phyloP scores from a whole-genome alignment of 1,140 invertebrate genomes.

The Ips nitidus region DNA sequence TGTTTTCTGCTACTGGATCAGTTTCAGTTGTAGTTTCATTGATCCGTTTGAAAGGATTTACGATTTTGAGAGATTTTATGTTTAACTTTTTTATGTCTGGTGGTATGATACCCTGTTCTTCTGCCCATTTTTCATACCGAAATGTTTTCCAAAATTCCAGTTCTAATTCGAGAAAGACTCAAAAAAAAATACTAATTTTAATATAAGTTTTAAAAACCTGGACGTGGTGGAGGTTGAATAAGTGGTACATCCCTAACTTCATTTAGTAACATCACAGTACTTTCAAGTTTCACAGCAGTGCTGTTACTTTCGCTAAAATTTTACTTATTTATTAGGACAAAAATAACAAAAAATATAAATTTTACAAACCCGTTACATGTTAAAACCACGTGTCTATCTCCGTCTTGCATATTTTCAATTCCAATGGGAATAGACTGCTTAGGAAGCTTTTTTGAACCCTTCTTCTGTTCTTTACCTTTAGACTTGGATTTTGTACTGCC shows the following conservation, averaged over 20 bases:
- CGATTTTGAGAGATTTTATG: constrained; percentile 27
- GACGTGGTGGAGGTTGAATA: constrained; percentile 42
- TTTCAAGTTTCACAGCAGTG: neutral
- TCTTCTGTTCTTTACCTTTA: neutral
- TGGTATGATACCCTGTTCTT: constrained; percentile 42
- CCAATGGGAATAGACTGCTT: constrained; percentile 8
- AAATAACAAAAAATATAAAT: neutral
- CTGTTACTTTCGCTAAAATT: neutral
- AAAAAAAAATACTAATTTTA: neutral
- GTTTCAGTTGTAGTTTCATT: neutral
- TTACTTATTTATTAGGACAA: neutral
- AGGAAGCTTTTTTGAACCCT: neutral
- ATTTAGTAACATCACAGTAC: constrained; percentile 42
- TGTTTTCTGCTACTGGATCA: neutral
- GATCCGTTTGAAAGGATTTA: constrained; percentile 21
- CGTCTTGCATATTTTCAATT: constrained; percentile 15
- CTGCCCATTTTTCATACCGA: constrained; percentile 53
- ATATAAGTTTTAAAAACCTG: constrained; percentile 33
- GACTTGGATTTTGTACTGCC: constrained; percentile 8
- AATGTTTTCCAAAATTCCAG: constrained; percentile 38
- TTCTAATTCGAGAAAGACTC: constrained; percentile 22
- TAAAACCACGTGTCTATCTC: constrained; percentile 19
- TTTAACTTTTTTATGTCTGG: constrained; percentile 32
- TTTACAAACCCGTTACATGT: constrained; percentile 4
- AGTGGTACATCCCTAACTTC: constrained; percentile 49